Percentiles rank a stretch among this genome's conserved stretches.
Conservation (phyloP, 2,113 vertebrate species). For the Corydoras maculifer region DNA sequence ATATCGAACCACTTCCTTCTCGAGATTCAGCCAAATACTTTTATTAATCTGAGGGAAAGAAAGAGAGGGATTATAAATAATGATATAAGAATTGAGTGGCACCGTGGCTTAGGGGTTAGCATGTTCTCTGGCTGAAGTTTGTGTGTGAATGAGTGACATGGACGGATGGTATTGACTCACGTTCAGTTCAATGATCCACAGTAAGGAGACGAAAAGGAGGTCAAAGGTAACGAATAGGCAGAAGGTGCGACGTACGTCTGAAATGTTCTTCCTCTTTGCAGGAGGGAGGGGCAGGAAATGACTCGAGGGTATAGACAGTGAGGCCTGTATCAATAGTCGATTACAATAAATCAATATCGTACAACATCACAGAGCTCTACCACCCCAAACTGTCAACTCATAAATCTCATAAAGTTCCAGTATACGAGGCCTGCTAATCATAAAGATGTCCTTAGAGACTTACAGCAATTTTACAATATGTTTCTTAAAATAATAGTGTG, state of each 20-base stretch:
- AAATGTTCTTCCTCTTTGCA: constrained; percentile 74
- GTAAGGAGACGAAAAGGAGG: constrained; percentile 88
- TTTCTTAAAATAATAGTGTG: too few relatives aligned
- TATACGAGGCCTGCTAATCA: too few relatives aligned
- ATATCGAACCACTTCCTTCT: constrained; percentile 77
- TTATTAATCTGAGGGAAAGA: constrained; percentile 66
- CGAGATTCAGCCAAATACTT: constrained; percentile 73
- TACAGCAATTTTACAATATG: too few relatives aligned
- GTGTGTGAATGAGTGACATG: too few relatives aligned
- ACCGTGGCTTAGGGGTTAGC: too few relatives aligned
- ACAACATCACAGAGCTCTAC: too few relatives aligned
- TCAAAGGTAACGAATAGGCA: constrained; percentile 98
- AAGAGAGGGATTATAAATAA: not conserved
- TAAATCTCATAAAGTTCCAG: too few relatives aligned
- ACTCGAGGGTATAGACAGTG: constrained; percentile 65
- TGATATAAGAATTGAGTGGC: too few relatives aligned
- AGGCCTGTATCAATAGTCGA: constrained; percentile 51
- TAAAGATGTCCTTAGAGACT: too few relatives aligned
- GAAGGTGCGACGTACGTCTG: constrained; percentile 94
- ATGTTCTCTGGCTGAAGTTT: too few relatives aligned
- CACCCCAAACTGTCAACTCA: too few relatives aligned
- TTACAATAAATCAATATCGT: too few relatives aligned
- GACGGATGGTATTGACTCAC: constrained; percentile 54
- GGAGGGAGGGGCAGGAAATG: constrained; percentile 56
- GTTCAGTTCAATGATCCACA: constrained; percentile 96